Conservation (phyloP, 2,888 invertebrate genomes). For the Netelia inedita region DNA sequence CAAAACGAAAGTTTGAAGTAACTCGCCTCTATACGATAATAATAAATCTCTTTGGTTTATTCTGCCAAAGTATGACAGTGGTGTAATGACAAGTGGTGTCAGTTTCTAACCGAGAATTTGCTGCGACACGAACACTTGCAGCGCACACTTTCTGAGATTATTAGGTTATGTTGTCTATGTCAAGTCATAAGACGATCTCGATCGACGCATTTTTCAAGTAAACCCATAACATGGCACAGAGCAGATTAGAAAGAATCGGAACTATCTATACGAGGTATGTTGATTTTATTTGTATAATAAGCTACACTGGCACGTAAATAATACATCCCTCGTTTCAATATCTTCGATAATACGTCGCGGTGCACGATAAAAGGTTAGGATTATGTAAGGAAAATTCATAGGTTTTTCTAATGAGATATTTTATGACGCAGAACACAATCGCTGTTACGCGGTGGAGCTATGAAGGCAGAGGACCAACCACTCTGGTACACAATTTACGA, state of each 20-base stretch:
- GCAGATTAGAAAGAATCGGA: slow-evolving; percentile 81
- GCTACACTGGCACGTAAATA: slow-evolving; percentile 16
- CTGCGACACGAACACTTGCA: neutral
- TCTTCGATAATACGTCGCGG: neutral
- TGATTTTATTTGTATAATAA: neutral
- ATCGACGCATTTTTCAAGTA: slow-evolving; percentile 25
- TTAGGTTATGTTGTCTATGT: slow-evolving; percentile 29
- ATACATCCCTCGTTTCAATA: slow-evolving; percentile 3
- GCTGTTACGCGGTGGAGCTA: slow-evolving; percentile 91
- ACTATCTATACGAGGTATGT: slow-evolving; percentile 81
- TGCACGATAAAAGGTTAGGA: slow-evolving; percentile 20
- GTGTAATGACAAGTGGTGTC: no score
- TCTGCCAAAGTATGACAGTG: no score
- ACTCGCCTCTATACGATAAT: no score
- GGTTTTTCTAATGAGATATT: slow-evolving; percentile 27
- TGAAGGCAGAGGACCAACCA: slow-evolving; percentile 93
- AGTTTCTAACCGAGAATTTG: neutral
- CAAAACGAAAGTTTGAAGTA: neutral
- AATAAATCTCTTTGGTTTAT: no score
- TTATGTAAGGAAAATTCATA: neutral
- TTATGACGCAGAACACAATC: slow-evolving; percentile 89
- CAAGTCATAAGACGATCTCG: slow-evolving; percentile 40
- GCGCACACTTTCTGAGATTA: neutral
- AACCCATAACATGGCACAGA: slow-evolving; percentile 80
- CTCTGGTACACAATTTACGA: slow-evolving; percentile 97